A percentile compares a stretch with the other conserved stretches of the same genome.
phyloP scores from a whole-genome alignment of 2,888 invertebrate genomes.

The Perizoma flavofasciatum region DNA sequence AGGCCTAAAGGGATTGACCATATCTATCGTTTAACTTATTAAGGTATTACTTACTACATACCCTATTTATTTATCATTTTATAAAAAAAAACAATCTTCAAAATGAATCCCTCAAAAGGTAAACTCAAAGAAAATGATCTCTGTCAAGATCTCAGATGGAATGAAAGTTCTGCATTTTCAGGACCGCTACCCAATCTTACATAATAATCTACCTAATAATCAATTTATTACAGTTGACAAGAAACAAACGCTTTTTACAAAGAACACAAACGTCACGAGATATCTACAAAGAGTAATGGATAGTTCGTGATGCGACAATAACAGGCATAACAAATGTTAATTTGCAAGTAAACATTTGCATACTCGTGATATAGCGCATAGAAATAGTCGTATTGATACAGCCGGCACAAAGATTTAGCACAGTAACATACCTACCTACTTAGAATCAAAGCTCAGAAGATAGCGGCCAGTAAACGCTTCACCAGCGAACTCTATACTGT shows the following conservation, averaged over 20 bases:
- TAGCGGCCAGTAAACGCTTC: constrained; percentile 6
- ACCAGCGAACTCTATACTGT: not conserved
- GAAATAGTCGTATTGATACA: constrained; percentile 59
- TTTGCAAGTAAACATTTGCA: constrained; percentile 59
- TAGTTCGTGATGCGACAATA: constrained; percentile 51
- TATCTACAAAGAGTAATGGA: constrained; percentile 41
- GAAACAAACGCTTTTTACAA: constrained; percentile 9
- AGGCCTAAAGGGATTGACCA: too few relatives aligned
- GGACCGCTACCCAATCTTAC: too few relatives aligned
- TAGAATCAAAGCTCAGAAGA: not conserved
- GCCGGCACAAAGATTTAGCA: constrained; percentile 32
- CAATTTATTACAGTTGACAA: too few relatives aligned
- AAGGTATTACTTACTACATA: too few relatives aligned
- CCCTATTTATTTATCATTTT: too few relatives aligned
- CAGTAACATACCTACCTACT: not conserved
- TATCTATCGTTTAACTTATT: too few relatives aligned
- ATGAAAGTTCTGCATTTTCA: too few relatives aligned
- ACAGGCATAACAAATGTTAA: constrained; percentile 54
- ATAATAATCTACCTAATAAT: too few relatives aligned
- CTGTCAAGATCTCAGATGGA: too few relatives aligned
- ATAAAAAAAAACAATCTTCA: too few relatives aligned
- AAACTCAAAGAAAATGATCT: too few relatives aligned
- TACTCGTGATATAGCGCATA: constrained; percentile 60
- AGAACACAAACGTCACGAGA: constrained; percentile 29
- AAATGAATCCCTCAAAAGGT: too few relatives aligned